phyloP scores from a whole-genome alignment of 2,888 invertebrate genomes.

The Oscheius sp. region DNA sequence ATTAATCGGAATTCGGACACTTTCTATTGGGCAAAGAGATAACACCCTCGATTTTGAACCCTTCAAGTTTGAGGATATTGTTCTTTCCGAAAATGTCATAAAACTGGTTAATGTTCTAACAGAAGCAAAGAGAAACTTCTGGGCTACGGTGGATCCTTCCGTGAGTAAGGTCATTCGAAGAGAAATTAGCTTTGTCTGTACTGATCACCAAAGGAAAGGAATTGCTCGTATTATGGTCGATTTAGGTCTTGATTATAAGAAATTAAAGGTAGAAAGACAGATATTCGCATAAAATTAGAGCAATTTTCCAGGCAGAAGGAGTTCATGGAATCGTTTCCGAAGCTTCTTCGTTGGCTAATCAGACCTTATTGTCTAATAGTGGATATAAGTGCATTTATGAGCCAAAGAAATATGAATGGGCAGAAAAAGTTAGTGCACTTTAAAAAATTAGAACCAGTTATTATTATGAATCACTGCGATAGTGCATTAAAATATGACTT shows the following conservation, averaged over 20 bases:
- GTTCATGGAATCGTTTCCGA: conserved; percentile 27
- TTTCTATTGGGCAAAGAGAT: conserved; percentile 21
- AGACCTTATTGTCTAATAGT: conserved; percentile 2
- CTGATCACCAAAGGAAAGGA: conserved; percentile 26
- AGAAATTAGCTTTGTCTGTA: conserved; percentile 19
- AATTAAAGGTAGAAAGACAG: not conserved
- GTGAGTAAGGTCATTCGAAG: conserved; percentile 20
- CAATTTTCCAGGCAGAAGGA: conserved; percentile 3
- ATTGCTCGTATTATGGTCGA: conserved; percentile 18
- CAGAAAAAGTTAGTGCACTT: conserved; percentile 7
- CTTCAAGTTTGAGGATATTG: not conserved
- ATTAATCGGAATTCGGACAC: conserved; percentile 8
- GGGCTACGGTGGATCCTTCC: conserved; percentile 5
- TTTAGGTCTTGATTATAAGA: not conserved
- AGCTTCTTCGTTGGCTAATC: conserved; percentile 30
- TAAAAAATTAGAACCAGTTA: not conserved
- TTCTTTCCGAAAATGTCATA: not conserved
- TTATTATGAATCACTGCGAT: not conserved
- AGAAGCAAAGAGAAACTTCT: conserved; percentile 19
- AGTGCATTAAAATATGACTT: too few relatives aligned
- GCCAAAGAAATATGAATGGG: conserved; percentile 19
- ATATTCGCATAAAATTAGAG: not conserved
- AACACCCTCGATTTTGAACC: conserved; percentile 9
- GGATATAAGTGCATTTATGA: conserved; percentile 17
- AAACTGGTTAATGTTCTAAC: conserved; percentile 13